phyloP scores from a whole-genome alignment of 1,140 invertebrate species.

The Formica exsecta region DNA sequence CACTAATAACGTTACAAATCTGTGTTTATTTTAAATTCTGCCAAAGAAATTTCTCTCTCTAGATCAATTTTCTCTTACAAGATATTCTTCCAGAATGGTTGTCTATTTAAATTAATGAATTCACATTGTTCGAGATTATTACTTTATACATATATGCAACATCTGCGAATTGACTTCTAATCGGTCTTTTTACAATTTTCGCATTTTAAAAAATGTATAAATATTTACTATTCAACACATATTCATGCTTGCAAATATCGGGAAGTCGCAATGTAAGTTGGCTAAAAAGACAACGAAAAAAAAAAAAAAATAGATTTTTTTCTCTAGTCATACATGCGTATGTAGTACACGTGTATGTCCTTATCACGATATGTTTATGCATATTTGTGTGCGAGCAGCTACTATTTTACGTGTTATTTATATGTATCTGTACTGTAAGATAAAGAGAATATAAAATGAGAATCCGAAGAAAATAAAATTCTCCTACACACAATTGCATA shows the following conservation, averaged over 20 bases:
- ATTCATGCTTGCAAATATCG: conserved; percentile 6
- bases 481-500: background rate
- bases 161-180: too few relatives aligned
- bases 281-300: background rate
- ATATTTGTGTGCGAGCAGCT: background rate
- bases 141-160: too few relatives aligned
- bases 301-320: conserved; percentile 23
- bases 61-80: too few relatives aligned
- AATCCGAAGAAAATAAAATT: background rate
- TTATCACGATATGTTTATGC: conserved; percentile 35
- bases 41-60: too few relatives aligned
- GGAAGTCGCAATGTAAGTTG: background rate
- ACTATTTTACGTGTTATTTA: conserved; percentile 31
- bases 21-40: too few relatives aligned
- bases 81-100: too few relatives aligned
- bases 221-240: background rate
- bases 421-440: conserved; percentile 50
- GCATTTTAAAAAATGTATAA: background rate
- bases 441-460: background rate
- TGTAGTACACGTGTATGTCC: conserved; percentile 49
- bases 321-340: conserved; percentile 1
- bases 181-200: too few relatives aligned
- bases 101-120: too few relatives aligned
- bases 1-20: background rate
- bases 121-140: too few relatives aligned